Base-by-base conservation (phyloP, 2,797 vertebrate genomes). In the Smutsia gigantea region DNA sequence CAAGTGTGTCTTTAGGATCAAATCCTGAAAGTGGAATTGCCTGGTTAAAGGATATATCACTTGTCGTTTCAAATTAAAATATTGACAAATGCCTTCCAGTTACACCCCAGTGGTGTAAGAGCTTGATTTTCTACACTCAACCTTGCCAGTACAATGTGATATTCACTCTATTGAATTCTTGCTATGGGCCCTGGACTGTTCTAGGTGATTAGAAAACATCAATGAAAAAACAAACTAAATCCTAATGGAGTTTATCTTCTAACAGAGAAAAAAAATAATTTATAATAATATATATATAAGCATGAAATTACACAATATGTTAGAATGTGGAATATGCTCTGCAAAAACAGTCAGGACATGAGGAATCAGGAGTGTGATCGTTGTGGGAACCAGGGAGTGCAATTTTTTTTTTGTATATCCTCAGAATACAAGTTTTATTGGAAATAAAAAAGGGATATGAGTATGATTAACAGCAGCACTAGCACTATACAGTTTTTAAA, bases 381-480 rank as follows among this genome's bases (percentile, higher is more conserved):
- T 37, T 87, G 19, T 72, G 34, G 55, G 29, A 53, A 55, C 27
- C 51, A 21, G 15, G 27, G 9, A 15, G 31, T 81, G 7, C 23
- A 59, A 46, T 46, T 46, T 46, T 46, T 46, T 46, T 46, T 46
- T 75, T n/a, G 8, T 12, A 27, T 17, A 69, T 55, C 68, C 79
- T 93, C 88, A 69, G 87, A 94, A 94, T 82, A 87, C n/a, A 93
- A 93, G 27, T 85, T 98, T 97, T 87, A 83, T 53, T 53, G 89
- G 51, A 95, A 61, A 75, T 57, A 42, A 96, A 46, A 46, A 46
- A 61, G 64, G 34, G 74, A 3, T 51, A 10, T 75, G 42, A 92
- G 29, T 55, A 14, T 87, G 81, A 84, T 4, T 83, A 97, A 72
- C 17, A 91, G 31, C 37, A 5, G 8, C 39, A 3, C 1, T 82